These are phyloP conservation scores for Stenchaetothrips biformis DNA, from an alignment of 2,888 invertebrate genomes.

Conservation along the genomic window DNA sequence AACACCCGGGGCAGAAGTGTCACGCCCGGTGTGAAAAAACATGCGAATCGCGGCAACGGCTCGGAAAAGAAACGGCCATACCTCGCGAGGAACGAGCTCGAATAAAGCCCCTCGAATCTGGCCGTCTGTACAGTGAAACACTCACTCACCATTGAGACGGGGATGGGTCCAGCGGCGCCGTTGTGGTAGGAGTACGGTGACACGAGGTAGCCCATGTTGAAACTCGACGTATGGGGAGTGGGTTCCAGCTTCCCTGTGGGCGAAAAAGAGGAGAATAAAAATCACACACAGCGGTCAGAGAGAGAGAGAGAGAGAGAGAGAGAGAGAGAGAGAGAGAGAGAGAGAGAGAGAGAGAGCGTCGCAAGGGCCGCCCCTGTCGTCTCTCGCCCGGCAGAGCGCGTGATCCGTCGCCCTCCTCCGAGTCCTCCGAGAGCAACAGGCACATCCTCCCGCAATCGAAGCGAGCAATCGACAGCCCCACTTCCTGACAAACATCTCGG, in stretches of 20 bases:
- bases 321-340: conserved; percentile 24
- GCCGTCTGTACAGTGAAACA: conserved; percentile 38
- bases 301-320: background rate
- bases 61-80: background rate
- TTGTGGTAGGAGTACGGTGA: conserved; percentile 86
- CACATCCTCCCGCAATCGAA: too few species aligned
- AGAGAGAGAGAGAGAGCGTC: too few species aligned
- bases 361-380: too few species aligned
- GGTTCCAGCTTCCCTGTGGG: conserved; percentile 74
- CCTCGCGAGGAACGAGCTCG: background rate
- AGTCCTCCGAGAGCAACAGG: too few species aligned
- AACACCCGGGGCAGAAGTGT: too few species aligned
- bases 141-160: conserved; percentile 79
- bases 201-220: conserved; percentile 91
- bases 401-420: too few species aligned
- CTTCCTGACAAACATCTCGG: too few species aligned
- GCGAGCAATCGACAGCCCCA: too few species aligned
- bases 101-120: background rate
- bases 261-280: conserved; percentile 36
- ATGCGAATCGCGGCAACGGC: too few species aligned
- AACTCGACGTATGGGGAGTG: conserved; percentile 69
- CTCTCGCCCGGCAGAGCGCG: too few species aligned
- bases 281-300: background rate
- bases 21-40: too few species aligned
- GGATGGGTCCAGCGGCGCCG: conserved; percentile 76